These are phyloP conservation scores for Pantherophis guttatus DNA, from an alignment of 2,113 vertebrate species.

Conservation along the genomic window DNA sequence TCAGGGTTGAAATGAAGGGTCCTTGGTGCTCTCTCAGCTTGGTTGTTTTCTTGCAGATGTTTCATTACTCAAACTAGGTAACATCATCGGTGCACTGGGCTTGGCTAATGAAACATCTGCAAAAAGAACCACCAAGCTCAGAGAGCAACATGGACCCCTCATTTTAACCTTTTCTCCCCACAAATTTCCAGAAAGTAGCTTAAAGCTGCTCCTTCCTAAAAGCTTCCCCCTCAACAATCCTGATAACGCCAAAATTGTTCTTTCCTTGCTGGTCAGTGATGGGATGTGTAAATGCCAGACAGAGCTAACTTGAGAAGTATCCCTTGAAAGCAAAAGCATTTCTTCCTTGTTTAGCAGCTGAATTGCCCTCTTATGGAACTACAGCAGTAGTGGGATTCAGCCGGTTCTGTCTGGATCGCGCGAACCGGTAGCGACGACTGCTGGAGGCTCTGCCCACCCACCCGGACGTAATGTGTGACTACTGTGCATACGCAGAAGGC, in stretches of 20 bases:
- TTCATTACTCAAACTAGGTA: background rate
- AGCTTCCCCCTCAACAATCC: background rate
- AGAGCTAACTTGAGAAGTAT: background rate
- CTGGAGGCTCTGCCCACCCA: too few species aligned
- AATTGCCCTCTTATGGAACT: background rate
- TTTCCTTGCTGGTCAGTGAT: background rate
- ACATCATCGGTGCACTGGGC: background rate
- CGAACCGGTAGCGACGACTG: too few species aligned
- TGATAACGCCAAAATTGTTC: background rate
- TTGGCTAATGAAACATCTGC: background rate
- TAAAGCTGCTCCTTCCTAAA: background rate
- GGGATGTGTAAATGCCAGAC: background rate
- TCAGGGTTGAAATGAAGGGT: background rate
- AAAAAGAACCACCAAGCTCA: background rate
- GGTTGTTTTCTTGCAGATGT: background rate
- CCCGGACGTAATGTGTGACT: too few species aligned
- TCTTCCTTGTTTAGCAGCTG: background rate
- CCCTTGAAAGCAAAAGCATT: background rate
- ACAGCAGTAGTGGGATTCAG: background rate
- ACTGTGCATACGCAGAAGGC: too few species aligned
- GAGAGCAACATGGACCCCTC: too few species aligned
- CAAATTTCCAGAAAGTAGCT: background rate
- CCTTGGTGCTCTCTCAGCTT: background rate
- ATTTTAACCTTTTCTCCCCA: background rate
- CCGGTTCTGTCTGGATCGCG: too few species aligned